Percentiles rank a stretch among this genome's conserved stretches.
phyloP scores from a whole-genome alignment of 2,797 vertebrate species.

The Oceanodroma leucorhoa region DNA sequence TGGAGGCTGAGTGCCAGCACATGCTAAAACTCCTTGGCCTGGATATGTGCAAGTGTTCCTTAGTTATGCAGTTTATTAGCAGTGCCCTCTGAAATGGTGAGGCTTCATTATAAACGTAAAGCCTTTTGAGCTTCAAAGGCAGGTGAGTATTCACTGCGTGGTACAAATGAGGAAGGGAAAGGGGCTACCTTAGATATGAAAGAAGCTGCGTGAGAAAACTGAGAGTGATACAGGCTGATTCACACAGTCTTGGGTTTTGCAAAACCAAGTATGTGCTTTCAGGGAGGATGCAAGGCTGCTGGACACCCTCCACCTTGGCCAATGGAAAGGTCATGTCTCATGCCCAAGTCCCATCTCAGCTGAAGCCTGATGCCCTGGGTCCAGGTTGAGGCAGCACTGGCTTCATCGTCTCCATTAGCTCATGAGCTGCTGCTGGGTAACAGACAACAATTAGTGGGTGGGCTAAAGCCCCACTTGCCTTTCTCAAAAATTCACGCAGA shows the following conservation, averaged over 20 bases:
- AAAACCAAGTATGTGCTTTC: background rate
- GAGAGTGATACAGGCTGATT: background rate
- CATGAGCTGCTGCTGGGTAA: background rate
- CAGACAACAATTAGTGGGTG: background rate
- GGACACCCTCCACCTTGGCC: background rate
- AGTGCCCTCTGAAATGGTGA: background rate
- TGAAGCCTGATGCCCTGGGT: background rate
- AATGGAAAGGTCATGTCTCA: background rate
- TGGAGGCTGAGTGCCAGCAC: background rate
- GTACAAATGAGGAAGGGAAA: background rate
- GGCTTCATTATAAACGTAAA: fast-evolving
- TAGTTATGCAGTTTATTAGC: background rate
- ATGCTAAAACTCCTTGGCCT: background rate
- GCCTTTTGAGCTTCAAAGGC: background rate
- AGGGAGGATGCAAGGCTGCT: background rate
- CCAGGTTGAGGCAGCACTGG: background rate
- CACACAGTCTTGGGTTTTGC: background rate
- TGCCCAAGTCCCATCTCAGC: background rate
- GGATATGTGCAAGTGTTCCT: background rate
- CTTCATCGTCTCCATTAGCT: background rate
- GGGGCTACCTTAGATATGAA: background rate
- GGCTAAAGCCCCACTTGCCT: background rate
- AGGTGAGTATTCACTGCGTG: background rate
- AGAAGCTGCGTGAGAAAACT: background rate
- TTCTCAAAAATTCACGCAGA: background rate